Evolutionary conservation across 92 coral and sea anemone species (phyloP).

Genomic region (Muricea muricata): DNA sequence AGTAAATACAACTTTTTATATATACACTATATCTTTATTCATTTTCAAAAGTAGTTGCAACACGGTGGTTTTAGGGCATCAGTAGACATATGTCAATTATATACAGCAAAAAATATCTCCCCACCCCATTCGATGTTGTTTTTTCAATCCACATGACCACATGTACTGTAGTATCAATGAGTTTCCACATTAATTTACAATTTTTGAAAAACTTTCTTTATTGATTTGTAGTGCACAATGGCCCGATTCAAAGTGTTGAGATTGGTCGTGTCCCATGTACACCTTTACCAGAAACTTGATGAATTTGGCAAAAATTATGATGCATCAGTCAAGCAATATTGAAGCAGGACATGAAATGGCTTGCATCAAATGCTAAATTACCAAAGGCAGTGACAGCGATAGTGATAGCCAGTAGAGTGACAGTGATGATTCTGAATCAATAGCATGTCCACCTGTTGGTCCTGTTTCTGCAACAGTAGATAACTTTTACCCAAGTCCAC

Average conservation of each 20-base stretch:
- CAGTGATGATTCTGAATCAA: too few relatives aligned
- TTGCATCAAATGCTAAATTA: constrained; percentile 2
- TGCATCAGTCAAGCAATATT: constrained; percentile 25
- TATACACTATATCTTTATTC: background rate
- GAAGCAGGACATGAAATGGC: constrained; percentile 4
- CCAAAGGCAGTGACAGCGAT: background rate
- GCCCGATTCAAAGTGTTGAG: constrained; percentile 70
- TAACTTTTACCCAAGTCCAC: background rate
- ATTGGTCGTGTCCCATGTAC: constrained; percentile 71
- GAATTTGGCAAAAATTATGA: too few relatives aligned
- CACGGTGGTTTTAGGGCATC: too few relatives aligned
- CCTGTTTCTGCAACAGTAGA: background rate
- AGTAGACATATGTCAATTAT: too few relatives aligned
- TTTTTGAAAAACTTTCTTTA: background rate
- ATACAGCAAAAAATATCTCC: too few relatives aligned
- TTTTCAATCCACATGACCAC: background rate
- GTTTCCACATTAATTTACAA: too few relatives aligned
- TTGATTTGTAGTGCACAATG: constrained; percentile 65
- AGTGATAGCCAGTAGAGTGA: background rate
- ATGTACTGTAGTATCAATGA: background rate
- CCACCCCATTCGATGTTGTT: too few relatives aligned
- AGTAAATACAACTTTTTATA: background rate
- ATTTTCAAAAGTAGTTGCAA: background rate
- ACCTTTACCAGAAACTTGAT: too few relatives aligned
- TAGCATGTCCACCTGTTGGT: background rate